Evolutionary conservation across 2,113 vertebrate species (phyloP).

Genomic region (Pongo pygmaeus): DNA sequence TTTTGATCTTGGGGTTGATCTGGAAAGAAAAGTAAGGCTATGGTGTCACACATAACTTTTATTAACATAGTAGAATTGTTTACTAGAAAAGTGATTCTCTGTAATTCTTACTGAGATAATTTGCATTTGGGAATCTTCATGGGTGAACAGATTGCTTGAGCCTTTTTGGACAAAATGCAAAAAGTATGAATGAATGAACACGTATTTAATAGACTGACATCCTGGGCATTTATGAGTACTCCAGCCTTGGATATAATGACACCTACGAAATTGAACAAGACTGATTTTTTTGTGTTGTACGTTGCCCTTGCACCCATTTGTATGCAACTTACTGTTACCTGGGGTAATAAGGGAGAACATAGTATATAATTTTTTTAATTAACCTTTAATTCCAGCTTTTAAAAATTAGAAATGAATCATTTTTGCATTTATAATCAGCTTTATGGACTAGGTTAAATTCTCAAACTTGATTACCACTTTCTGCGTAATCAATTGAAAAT

Average conservation of each 20-base stretch:
- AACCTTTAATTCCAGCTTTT: not conserved
- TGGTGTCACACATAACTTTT: not conserved
- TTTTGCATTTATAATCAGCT: slow-evolving; percentile 13
- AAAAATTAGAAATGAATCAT: slow-evolving; percentile 15
- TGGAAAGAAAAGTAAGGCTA: not conserved
- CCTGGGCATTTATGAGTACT: not conserved
- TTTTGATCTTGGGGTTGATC: not conserved
- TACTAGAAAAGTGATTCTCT: not conserved
- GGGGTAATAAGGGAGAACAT: not conserved
- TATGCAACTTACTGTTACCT: slow-evolving; percentile 7
- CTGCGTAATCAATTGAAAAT: slow-evolving; percentile 12
- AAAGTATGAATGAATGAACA: slow-evolving; percentile 8
- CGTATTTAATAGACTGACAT: slow-evolving; percentile 7
- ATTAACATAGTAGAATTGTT: not conserved
- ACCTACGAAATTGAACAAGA: not conserved
- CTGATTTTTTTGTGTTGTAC: not conserved
- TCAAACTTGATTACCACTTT: not conserved
- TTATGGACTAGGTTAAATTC: not conserved
- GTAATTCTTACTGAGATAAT: not conserved
- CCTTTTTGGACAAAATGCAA: not conserved
- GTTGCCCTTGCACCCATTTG: not conserved
- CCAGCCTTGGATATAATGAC: not conserved
- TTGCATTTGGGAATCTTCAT: not conserved
- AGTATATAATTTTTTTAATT: not conserved
- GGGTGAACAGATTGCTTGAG: not conserved